These are phyloP conservation scores for Penelope pileata DNA, from an alignment of 2,113 vertebrate genomes.

Conservation along the genomic window DNA sequence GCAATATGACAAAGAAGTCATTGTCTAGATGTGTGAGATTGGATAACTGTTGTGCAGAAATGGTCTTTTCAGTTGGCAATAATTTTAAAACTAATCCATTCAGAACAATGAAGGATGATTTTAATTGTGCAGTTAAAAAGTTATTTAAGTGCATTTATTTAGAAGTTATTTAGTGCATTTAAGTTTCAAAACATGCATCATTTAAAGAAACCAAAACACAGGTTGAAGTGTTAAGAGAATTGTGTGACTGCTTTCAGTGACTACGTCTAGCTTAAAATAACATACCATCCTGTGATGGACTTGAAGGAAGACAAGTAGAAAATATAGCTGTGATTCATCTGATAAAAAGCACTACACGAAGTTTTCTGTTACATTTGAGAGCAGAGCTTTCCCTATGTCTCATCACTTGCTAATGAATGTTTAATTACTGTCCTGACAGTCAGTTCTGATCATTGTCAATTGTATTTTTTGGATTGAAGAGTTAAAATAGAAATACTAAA, in stretches of 20 bases:
- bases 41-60: neutral
- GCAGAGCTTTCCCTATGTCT: neutral
- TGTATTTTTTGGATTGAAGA: neutral
- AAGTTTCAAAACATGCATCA: neutral
- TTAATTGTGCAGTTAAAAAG: constrained; percentile 9
- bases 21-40: constrained; percentile 7
- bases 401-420: neutral
- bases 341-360: neutral
- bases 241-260: neutral
- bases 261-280: neutral
- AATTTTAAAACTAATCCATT: constrained; percentile 30
- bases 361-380: neutral
- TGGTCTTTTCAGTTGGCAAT: neutral
- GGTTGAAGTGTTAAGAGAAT: neutral
- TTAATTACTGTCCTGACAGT: neutral
- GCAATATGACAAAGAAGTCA: constrained; percentile 3
- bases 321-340: neutral
- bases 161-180: too few relatives aligned
- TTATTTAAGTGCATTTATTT: too few relatives aligned
- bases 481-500: neutral
- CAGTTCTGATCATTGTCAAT: neutral
- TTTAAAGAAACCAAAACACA: neutral
- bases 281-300: neutral
- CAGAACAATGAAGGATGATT: neutral
- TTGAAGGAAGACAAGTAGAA: neutral